These are phyloP conservation scores for Sandelia bainsii DNA, from an alignment of 2,797 vertebrate species.

Conservation along the genomic window DNA sequence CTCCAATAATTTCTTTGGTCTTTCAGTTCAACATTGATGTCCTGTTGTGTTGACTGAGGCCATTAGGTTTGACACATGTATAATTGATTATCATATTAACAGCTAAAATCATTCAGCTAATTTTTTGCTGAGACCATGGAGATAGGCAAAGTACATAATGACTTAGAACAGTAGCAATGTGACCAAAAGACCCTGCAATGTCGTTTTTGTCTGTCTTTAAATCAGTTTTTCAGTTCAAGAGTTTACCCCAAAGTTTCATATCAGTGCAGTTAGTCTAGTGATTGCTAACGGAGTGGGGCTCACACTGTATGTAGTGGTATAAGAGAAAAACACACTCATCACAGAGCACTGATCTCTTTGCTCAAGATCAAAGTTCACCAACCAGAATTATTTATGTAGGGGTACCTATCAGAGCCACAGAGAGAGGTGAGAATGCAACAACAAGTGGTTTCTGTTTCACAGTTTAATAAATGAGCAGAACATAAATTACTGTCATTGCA, in stretches of 20 bases:
- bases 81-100: conserved; percentile 81
- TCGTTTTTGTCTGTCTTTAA: conserved; percentile 2
- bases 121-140: conserved; percentile 58
- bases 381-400: conserved; percentile 41
- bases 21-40: conserved; percentile 68
- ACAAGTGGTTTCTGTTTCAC: conserved; percentile 46
- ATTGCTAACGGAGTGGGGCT: background rate
- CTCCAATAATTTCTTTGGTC: conserved; percentile 72
- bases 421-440: conserved; percentile 2
- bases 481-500: conserved; percentile 67
- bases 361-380: conserved; percentile 49
- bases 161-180: conserved; percentile 44
- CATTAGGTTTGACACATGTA: conserved; percentile 79
- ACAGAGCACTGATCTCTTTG: conserved; percentile 30
- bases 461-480: conserved; percentile 56
- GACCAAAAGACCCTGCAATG: background rate
- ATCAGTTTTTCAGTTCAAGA: background rate
- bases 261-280: background rate
- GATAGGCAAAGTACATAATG: conserved; percentile 69
- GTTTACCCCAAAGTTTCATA: background rate
- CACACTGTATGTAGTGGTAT: background rate
- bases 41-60: conserved; percentile 68
- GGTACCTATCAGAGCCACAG: conserved; percentile 16
- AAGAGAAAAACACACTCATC: conserved; percentile 9
- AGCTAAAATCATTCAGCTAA: conserved; percentile 69